Evolutionary conservation across 1,140 invertebrate genomes (phyloP).

Genomic region (Drosophila tropicalis): DNA sequence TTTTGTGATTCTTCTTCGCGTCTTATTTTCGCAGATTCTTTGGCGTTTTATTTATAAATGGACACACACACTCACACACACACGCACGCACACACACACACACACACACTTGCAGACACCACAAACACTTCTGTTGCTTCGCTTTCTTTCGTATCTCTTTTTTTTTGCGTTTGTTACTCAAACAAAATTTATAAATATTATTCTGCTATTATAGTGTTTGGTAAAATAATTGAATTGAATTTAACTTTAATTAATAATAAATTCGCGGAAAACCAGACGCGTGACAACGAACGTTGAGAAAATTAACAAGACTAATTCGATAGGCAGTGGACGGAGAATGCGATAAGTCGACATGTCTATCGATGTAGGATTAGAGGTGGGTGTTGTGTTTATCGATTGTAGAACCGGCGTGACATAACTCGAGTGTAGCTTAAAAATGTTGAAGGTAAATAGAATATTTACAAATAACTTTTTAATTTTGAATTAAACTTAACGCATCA

Average conservation of each 20-base stretch:
- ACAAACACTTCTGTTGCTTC: conserved; percentile 39
- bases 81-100: conserved; percentile 38
- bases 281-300: conserved; percentile 1
- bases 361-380: background rate
- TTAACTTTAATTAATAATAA: conserved; percentile 42
- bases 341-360: background rate
- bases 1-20: conserved; percentile 70
- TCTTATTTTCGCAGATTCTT: conserved; percentile 73
- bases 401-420: conserved; percentile 7
- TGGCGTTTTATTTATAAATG: conserved; percentile 78
- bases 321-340: background rate
- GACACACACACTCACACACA: conserved; percentile 36
- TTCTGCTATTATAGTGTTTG: conserved; percentile 40
- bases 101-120: conserved; percentile 32
- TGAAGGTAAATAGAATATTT: background rate
- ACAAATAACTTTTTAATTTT: background rate
- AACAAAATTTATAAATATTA: conserved; percentile 41
- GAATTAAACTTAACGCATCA: background rate
- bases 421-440: conserved; percentile 1
- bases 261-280: conserved; percentile 44
- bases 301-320: background rate
- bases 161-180: conserved; percentile 26
- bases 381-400: background rate
- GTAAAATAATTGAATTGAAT: conserved; percentile 54
- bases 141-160: conserved; percentile 46